Conservation (phyloP, 2,797 vertebrate genomes). For the Centropyge bicolor region DNA sequence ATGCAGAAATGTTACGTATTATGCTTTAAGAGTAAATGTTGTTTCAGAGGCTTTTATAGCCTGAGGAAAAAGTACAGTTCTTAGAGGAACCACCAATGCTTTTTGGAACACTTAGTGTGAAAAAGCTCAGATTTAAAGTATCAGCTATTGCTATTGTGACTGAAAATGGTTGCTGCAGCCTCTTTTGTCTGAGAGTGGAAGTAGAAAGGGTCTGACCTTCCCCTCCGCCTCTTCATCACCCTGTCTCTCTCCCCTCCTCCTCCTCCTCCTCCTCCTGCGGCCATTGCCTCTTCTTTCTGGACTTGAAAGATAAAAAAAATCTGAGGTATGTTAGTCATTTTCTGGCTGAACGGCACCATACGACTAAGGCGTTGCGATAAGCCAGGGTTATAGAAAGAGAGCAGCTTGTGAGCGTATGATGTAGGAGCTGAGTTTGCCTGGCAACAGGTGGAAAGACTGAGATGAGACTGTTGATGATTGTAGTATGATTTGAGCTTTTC, state of each 20-base stretch:
- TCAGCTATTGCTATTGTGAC: neutral
- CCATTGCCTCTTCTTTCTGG: slow-evolving; percentile 28
- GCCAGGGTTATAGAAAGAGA: slow-evolving; percentile 11
- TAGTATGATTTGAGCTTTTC: slow-evolving; percentile 29
- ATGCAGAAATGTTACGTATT: too few relatives aligned
- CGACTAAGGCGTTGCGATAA: slow-evolving; percentile 31
- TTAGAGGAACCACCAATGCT: neutral
- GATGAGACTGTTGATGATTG: slow-evolving; percentile 62
- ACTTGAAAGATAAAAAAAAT: slow-evolving; percentile 42
- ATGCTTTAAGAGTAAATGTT: neutral
- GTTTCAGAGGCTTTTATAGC: slow-evolving; percentile 8
- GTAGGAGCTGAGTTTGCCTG: slow-evolving; percentile 75
- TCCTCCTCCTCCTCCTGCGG: neutral
- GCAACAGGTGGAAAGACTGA: slow-evolving; percentile 76
- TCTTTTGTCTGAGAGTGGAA: slow-evolving; percentile 47
- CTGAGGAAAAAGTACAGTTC: neutral
- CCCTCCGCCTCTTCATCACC: slow-evolving; percentile 41
- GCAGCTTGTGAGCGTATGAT: slow-evolving; percentile 61
- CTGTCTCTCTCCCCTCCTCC: slow-evolving; percentile 18
- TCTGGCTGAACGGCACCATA: slow-evolving; percentile 46
- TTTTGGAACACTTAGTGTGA: neutral
- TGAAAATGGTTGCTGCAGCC: slow-evolving; percentile 31
- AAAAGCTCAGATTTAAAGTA: neutral
- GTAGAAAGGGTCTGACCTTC: slow-evolving; percentile 34
- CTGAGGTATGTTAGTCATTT: slow-evolving; percentile 68